These are phyloP conservation scores for Eretmochelys imbricata DNA, from an alignment of 2,113 vertebrate genomes.

Conservation along the genomic window DNA sequence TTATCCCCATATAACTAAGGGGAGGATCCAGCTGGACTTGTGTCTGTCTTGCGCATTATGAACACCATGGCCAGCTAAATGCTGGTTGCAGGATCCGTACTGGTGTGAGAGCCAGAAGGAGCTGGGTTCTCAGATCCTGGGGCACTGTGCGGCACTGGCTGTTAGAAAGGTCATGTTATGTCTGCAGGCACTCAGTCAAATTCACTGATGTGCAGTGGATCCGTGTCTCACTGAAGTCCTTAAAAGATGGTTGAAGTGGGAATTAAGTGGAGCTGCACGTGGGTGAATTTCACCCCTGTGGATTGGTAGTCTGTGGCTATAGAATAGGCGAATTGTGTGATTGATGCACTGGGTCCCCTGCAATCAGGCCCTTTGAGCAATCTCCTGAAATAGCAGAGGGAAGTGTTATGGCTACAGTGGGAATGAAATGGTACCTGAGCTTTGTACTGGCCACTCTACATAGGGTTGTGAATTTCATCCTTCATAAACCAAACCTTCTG, in stretches of 20 bases:
- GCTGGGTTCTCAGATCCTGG: background rate
- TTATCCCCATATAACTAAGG: no score
- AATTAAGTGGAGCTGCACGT: background rate
- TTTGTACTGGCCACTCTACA: rapidly evolving
- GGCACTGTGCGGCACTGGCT: background rate
- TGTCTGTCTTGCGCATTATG: no score
- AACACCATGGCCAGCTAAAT: background rate
- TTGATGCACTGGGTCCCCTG: background rate
- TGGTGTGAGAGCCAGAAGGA: background rate
- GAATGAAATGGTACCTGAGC: rapidly evolving
- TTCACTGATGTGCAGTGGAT: background rate
- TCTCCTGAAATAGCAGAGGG: background rate
- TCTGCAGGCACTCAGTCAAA: background rate
- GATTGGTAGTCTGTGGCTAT: background rate
- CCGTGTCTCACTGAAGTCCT: background rate
- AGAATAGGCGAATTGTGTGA: background rate
- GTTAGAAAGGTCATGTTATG: background rate
- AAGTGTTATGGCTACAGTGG: background rate
- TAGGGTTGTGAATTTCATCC: background rate
- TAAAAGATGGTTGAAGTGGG: no score
- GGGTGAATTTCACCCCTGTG: background rate
- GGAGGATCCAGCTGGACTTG: no score
- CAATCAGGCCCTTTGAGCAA: no score
- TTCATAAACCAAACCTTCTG: rapidly evolving
- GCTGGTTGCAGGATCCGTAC: no score